Evolutionary conservation across 2,797 vertebrate genomes (phyloP), one percentile per base, ranked within the genome.

Genomic region (Petrocephalus sullivani): DNA sequence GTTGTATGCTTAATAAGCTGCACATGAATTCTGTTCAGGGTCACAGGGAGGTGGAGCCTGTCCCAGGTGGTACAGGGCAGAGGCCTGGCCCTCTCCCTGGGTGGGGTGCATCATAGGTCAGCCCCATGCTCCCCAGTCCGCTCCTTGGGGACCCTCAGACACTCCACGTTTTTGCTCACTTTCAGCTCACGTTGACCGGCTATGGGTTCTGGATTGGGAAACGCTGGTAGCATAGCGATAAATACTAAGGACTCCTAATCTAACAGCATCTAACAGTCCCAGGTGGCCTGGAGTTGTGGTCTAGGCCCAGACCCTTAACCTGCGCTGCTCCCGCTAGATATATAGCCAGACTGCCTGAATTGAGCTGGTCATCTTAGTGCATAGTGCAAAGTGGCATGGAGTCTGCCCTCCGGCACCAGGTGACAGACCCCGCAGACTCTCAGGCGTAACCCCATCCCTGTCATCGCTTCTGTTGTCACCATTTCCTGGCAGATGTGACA

Each of bases 401-500:
- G 6, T 78, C 7, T 78, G 51, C 53, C 82, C 53, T 23, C 12
- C 4, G 53, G 82, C n/a, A 3, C n/a, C 21, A 23, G 49, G 49
- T 28, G 49, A 28, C 53, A 56, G 51, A 85, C 5, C 12, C 75
- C 12, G 2, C 82, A 56, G 51, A 85, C 23, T 23, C 71, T 21
- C 33, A 0, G n/a, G 14, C 46, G 58, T 75, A 89, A 89, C n/a
- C 78, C 81, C 33, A 71, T 23, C 75, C 64, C 4, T 19, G 28
- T 53, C 71, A 21, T 10, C 16, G 51, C 28, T 57, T 87, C 84
- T 75, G 85, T 90, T 54, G 56, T 57, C 60, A 23, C 75, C 67
- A 33, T 33, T 57, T 85, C 19, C 61, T 51, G 23, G 86, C 87
- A 49, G 64, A 19, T 85, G 46, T 87, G 86, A 87, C 64, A 81